Conservation (phyloP, 2,888 invertebrate genomes). For the Phania funesta region DNA sequence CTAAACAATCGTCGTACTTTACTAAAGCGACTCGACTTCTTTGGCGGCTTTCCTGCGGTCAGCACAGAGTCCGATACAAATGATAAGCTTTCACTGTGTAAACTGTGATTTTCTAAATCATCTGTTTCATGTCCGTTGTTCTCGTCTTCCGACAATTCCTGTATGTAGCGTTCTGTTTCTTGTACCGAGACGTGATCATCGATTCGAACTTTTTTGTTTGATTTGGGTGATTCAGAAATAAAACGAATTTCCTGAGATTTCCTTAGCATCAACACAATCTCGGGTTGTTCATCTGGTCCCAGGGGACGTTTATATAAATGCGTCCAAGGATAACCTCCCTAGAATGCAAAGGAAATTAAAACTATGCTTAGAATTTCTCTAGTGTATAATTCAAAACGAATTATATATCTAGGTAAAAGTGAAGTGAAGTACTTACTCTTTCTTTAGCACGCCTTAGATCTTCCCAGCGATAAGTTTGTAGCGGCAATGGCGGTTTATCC, state of each 20-base stretch:
- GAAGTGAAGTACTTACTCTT: constrained; percentile 75
- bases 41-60: constrained; percentile 75
- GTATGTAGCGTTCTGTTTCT: constrained; percentile 79
- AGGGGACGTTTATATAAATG: constrained; percentile 86
- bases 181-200: constrained; percentile 80
- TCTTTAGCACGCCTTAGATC: constrained; percentile 86
- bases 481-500: constrained; percentile 84
- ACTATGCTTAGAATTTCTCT: too few species aligned
- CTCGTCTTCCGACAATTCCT: constrained; percentile 78
- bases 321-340: constrained; percentile 91
- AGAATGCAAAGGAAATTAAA: constrained; percentile 7
- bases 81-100: constrained; percentile 78
- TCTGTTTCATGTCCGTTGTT: constrained; percentile 52
- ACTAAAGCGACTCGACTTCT: constrained; percentile 73
- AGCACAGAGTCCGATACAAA: constrained; percentile 79
- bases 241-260: constrained; percentile 79
- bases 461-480: constrained; percentile 91
- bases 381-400: background rate
- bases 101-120: constrained; percentile 71
- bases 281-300: constrained; percentile 80
- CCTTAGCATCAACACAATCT: constrained; percentile 78
- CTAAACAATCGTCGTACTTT: constrained; percentile 82
- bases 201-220: constrained; percentile 80
- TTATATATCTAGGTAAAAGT: background rate
- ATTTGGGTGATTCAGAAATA: constrained; percentile 79